Evolutionary conservation across 2,888 invertebrate species (phyloP).

Genomic region (Scotopteryx bipunctaria): DNA sequence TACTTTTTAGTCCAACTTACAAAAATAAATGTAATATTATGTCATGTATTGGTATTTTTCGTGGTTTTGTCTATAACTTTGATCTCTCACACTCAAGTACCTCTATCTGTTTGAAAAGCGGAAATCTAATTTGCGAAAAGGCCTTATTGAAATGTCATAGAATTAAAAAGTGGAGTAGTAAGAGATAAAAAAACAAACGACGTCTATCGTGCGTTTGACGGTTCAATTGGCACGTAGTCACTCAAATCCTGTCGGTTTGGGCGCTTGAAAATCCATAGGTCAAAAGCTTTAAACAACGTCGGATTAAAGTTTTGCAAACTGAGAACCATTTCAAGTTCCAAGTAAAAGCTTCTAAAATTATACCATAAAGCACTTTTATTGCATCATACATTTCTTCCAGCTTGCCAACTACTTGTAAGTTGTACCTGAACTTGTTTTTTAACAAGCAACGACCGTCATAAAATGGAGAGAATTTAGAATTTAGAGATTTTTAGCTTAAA

Average conservation of each 20-base stretch:
- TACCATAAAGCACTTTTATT: slow-evolving; percentile 44
- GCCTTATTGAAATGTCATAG: too few species aligned
- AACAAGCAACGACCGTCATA: not conserved
- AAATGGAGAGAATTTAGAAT: not conserved
- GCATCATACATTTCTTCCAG: slow-evolving; percentile 32
- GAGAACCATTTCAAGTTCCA: slow-evolving; percentile 15
- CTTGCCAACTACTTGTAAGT: slow-evolving; percentile 12
- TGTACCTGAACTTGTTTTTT: slow-evolving; percentile 10
- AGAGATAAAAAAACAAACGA: too few species aligned
- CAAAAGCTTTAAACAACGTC: not conserved
- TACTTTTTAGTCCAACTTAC: too few species aligned
- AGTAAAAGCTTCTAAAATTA: slow-evolving; percentile 31
- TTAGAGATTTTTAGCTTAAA: too few species aligned
- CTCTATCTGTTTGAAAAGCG: too few species aligned
- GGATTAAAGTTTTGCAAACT: slow-evolving; percentile 16
- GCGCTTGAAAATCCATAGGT: not conserved
- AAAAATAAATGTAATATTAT: too few species aligned
- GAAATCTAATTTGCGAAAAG: too few species aligned
- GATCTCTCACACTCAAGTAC: too few species aligned
- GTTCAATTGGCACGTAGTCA: not conserved
- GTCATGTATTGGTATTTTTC: too few species aligned
- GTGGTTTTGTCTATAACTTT: too few species aligned
- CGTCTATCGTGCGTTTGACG: too few species aligned
- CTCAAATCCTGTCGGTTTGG: not conserved
- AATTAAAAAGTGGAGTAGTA: too few species aligned